These are phyloP conservation scores for Rhabdomys pumilio DNA, from an alignment of 2,797 vertebrate species.

Conservation along the genomic window DNA sequence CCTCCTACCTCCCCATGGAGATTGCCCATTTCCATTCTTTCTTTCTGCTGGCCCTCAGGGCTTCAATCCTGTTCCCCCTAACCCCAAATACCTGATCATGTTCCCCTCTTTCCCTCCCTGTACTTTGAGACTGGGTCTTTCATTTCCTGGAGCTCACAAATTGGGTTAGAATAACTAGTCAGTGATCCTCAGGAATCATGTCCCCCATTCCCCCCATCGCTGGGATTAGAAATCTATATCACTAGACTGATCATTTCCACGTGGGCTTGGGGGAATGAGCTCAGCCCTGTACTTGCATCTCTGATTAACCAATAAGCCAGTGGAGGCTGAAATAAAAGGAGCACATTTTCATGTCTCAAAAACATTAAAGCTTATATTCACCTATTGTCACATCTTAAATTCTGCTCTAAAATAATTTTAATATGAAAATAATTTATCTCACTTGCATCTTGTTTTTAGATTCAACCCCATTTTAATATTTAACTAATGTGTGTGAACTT, in stretches of 20 bases:
- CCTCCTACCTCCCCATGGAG: too few species aligned
- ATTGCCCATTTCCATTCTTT: background rate
- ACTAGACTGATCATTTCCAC: background rate
- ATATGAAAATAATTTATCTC: background rate
- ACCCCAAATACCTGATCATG: background rate
- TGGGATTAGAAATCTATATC: background rate
- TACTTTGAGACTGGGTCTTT: background rate
- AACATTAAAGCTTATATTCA: conserved; percentile 2
- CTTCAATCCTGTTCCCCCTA: background rate
- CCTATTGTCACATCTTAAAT: background rate
- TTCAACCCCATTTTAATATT: conserved; percentile 25
- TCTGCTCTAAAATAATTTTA: conserved; percentile 14
- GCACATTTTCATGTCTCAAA: conserved; percentile 12
- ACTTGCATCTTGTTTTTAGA: conserved; percentile 25
- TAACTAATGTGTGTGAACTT: background rate
- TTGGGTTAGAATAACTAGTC: background rate
- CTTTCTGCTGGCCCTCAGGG: background rate
- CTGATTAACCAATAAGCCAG: background rate
- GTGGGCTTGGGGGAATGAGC: background rate
- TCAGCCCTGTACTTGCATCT: background rate
- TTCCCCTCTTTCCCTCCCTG: background rate
- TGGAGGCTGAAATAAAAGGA: conserved; percentile 40
- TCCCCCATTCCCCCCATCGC: background rate
- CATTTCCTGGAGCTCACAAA: background rate
- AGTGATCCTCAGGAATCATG: background rate